phyloP scores from a whole-genome alignment of 2,797 vertebrate species.

The Chloroceryle amazona region DNA sequence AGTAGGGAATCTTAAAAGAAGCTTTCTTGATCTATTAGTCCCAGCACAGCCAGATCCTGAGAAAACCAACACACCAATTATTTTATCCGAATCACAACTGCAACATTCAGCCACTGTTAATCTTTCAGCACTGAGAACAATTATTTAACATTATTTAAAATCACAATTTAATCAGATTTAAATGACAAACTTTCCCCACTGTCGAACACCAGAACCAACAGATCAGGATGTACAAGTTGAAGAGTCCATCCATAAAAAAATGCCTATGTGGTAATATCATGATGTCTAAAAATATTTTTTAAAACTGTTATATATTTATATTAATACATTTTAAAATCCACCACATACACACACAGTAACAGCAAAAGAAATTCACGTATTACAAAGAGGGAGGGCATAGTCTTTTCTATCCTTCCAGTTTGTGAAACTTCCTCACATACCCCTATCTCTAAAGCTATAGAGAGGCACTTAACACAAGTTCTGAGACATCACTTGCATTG shows the following conservation, averaged over 20 bases:
- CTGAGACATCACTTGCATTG: not conserved
- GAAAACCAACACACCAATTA: not conserved
- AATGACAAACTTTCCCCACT: not conserved
- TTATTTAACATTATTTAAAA: not conserved
- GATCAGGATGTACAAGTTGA: not conserved
- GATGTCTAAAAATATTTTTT: not conserved
- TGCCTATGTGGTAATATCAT: not conserved
- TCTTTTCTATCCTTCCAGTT: not conserved
- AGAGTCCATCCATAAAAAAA: not conserved
- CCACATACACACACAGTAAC: not conserved
- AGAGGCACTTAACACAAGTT: not conserved
- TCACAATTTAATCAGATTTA: not conserved
- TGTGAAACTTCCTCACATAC: not conserved
- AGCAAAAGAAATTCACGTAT: not conserved
- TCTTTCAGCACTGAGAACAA: not conserved
- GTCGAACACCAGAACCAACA: not conserved
- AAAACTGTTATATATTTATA: not conserved
- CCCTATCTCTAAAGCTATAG: not conserved
- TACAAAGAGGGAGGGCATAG: not conserved
- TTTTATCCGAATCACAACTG: not conserved
- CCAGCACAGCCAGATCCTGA: not conserved
- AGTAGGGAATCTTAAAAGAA: not conserved
- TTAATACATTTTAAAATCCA: not conserved
- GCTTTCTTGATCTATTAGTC: not conserved
- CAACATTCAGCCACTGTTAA: not conserved